Percentiles rank a stretch among this genome's conserved stretches.
These are phyloP conservation scores for Anagrus nilaparvatae DNA, from an alignment of 1,140 invertebrate genomes.

Conservation along the genomic window DNA sequence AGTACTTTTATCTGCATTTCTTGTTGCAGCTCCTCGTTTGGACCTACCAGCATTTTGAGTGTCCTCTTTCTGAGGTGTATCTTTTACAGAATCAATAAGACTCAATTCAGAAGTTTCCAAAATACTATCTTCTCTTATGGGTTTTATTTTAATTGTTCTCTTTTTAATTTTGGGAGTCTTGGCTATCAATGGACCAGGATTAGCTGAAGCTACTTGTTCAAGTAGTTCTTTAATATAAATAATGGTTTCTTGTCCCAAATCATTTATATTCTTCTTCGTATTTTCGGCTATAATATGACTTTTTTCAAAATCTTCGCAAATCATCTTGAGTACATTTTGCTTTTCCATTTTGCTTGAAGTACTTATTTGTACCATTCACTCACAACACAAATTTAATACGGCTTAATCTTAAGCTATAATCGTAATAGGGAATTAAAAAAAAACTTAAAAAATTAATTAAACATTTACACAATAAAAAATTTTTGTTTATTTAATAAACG, in stretches of 20 bases:
- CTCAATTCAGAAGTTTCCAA: constrained; percentile 6
- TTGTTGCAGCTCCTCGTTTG: too few species aligned
- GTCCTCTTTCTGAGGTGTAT: constrained; percentile 2
- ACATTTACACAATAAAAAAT: background rate
- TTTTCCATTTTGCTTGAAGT: constrained; percentile 14
- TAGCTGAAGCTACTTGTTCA: constrained; percentile 20
- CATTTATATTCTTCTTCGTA: constrained; percentile 9
- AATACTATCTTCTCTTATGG: constrained; percentile 31
- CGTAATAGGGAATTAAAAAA: too few species aligned
- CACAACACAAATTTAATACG: too few species aligned
- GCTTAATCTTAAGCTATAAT: too few species aligned
- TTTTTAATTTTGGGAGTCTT: constrained; percentile 35
- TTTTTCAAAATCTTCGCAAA: constrained; percentile 2
- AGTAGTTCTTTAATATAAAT: constrained; percentile 16
- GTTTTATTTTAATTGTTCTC: constrained; percentile 24
- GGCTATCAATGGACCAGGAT: constrained; percentile 23
- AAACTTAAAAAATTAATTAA: background rate
- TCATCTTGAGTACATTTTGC: constrained; percentile 6
- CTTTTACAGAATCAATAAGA: background rate
- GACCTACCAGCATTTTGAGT: too few species aligned
- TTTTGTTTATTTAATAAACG: background rate
- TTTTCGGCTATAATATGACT: constrained; percentile 14
- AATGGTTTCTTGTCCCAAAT: constrained; percentile 9
- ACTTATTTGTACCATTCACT: too few species aligned
- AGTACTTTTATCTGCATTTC: background rate